phyloP scores from a whole-genome alignment of 2,797 vertebrate genomes.

The Spea hammondii region DNA sequence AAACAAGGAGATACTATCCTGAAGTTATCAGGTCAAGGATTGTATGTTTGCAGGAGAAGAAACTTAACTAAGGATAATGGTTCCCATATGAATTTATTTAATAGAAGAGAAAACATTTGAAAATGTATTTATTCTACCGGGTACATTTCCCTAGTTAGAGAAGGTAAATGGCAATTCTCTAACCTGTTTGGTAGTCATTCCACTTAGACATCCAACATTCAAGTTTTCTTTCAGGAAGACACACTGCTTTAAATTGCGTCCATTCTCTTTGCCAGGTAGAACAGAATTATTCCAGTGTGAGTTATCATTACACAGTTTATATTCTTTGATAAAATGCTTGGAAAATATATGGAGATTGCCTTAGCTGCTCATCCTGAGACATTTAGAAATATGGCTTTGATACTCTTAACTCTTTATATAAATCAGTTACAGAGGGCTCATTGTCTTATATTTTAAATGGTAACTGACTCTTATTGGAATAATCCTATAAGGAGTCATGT shows the following conservation, averaged over 20 bases:
- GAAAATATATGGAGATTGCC: neutral
- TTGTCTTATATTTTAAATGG: too few relatives aligned
- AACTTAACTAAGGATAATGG: slow-evolving; percentile 18
- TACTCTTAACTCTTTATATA: neutral
- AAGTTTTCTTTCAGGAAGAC: neutral
- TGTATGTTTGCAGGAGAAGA: slow-evolving; percentile 11
- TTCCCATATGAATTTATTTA: slow-evolving; percentile 13
- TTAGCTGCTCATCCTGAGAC: neutral
- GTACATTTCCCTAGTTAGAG: slow-evolving; percentile 8
- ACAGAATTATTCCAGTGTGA: slow-evolving; percentile 24
- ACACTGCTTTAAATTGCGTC: slow-evolving; percentile 7
- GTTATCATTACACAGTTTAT: slow-evolving; percentile 8
- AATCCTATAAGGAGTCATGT: too few relatives aligned
- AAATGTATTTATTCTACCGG: slow-evolving; percentile 18
- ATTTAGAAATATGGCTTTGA: neutral
- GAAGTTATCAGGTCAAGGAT: slow-evolving; percentile 18
- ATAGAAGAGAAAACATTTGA: slow-evolving; percentile 2
- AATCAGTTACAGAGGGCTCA: too few relatives aligned
- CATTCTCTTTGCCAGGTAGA: slow-evolving; percentile 5
- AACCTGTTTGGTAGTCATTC: slow-evolving; percentile 27
- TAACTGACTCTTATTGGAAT: too few relatives aligned
- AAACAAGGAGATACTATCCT: slow-evolving; percentile 19
- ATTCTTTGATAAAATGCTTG: neutral
- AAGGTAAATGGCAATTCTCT: slow-evolving; percentile 1
- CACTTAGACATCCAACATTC: slow-evolving; percentile 29